A percentile compares a stretch with the other conserved stretches of the same genome.
phyloP scores from a whole-genome alignment of 2,888 invertebrate genomes.

The Ellobium chinense region DNA sequence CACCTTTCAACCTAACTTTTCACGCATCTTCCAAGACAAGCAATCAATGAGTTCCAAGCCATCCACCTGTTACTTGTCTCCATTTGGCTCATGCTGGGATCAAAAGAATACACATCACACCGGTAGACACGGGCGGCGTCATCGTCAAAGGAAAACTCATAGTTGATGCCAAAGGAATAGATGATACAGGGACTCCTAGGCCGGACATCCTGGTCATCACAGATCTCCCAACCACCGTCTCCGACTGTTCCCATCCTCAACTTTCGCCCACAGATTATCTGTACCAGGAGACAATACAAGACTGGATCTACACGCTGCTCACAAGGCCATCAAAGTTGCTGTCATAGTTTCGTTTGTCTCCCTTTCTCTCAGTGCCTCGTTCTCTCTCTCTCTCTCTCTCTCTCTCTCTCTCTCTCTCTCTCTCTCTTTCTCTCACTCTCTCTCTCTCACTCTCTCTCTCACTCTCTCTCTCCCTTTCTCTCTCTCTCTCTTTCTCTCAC shows the following conservation, averaged over 20 bases:
- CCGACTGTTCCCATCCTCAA: constrained; percentile 43
- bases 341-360: too few relatives aligned
- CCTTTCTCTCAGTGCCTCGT: too few relatives aligned
- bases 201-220: constrained; percentile 45
- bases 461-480: too few relatives aligned
- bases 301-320: neutral
- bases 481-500: too few relatives aligned
- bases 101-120: constrained; percentile 44
- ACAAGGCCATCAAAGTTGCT: neutral
- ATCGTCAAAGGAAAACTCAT: constrained; percentile 48
- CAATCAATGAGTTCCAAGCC: too few relatives aligned
- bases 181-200: constrained; percentile 40
- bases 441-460: neutral
- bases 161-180: constrained; percentile 49
- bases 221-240: constrained; percentile 50
- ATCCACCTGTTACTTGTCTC: constrained; percentile 11
- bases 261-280: constrained; percentile 38
- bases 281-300: neutral
- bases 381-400: neutral
- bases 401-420: neutral
- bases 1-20: too few relatives aligned
- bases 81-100: constrained; percentile 37
- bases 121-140: constrained; percentile 26
- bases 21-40: too few relatives aligned
- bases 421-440: neutral